Evolutionary conservation across 2,888 invertebrate genomes (phyloP).

Genomic region (Trissolcus brochymenae): DNA sequence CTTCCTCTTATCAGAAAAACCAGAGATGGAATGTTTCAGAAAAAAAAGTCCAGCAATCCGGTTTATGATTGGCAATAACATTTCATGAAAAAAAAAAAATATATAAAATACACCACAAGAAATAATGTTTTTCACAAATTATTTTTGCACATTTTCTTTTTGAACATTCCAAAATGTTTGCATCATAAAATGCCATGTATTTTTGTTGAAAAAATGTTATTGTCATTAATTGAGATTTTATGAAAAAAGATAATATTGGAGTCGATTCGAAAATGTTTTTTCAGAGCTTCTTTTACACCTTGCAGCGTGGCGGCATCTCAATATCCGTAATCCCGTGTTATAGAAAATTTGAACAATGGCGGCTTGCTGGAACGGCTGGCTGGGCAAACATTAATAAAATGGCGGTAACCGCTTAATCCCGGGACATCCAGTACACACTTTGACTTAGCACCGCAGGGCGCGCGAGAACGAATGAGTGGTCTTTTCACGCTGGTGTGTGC

Average conservation of each 20-base stretch:
- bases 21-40: not conserved
- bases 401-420: slow-evolving; percentile 16
- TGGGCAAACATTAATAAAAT: slow-evolving; percentile 32
- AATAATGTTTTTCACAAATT: too few species aligned
- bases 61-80: too few species aligned
- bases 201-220: too few species aligned
- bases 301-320: not conserved
- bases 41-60: too few species aligned
- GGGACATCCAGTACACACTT: slow-evolving; percentile 23
- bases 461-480: slow-evolving; percentile 55
- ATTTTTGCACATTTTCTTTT: too few species aligned
- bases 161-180: too few species aligned
- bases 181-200: too few species aligned
- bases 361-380: slow-evolving; percentile 7
- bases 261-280: too few species aligned
- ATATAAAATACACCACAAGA: too few species aligned
- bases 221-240: too few species aligned
- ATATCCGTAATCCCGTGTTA: slow-evolving; percentile 15
- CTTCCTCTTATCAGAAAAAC: slow-evolving; percentile 21
- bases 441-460: slow-evolving; percentile 18
- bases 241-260: too few species aligned
- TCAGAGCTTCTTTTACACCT: not conserved
- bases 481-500: slow-evolving; percentile 50
- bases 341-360: slow-evolving; percentile 8
- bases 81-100: too few species aligned